These are phyloP conservation scores for Anolis sagrei DNA, from an alignment of 2,113 vertebrate genomes.

Conservation along the genomic window DNA sequence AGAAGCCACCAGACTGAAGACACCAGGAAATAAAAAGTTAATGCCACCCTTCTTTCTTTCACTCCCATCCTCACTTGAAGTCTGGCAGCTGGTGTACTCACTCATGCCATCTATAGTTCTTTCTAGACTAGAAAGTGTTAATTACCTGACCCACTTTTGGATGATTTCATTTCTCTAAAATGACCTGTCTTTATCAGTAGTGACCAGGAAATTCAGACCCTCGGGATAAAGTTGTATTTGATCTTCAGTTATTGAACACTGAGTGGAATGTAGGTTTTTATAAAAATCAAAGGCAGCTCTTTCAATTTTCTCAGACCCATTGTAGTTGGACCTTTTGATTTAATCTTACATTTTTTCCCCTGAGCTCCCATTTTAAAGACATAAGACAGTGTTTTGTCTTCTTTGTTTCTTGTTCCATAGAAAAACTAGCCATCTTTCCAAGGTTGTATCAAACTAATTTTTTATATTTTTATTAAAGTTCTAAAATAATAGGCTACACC, in stretches of 20 bases:
- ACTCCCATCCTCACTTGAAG: background rate
- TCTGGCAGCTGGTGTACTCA: background rate
- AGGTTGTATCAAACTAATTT: constrained; percentile 30
- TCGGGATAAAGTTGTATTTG: constrained; percentile 30
- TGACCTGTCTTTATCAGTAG: constrained; percentile 32
- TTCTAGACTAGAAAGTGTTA: constrained; percentile 20
- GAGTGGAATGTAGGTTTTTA: constrained; percentile 35
- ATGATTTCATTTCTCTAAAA: constrained; percentile 20
- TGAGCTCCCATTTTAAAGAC: constrained; percentile 21
- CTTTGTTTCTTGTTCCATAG: constrained; percentile 24
- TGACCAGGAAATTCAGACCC: constrained; percentile 36
- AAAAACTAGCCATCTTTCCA: constrained; percentile 12
- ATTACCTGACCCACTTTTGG: constrained; percentile 24
- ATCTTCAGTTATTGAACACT: constrained; percentile 33
- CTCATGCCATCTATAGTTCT: background rate
- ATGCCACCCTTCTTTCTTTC: background rate
- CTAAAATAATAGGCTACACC: constrained; percentile 3
- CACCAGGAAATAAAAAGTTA: background rate
- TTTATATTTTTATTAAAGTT: constrained; percentile 18
- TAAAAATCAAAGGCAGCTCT: constrained; percentile 36
- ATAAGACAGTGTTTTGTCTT: constrained; percentile 23
- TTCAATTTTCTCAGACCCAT: constrained; percentile 37
- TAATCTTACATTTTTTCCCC: constrained; percentile 37
- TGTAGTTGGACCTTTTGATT: constrained; percentile 35
- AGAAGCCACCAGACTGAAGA: background rate